Evolutionary conservation across 2,888 invertebrate species (phyloP).

Genomic region (Catocala nupta): DNA sequence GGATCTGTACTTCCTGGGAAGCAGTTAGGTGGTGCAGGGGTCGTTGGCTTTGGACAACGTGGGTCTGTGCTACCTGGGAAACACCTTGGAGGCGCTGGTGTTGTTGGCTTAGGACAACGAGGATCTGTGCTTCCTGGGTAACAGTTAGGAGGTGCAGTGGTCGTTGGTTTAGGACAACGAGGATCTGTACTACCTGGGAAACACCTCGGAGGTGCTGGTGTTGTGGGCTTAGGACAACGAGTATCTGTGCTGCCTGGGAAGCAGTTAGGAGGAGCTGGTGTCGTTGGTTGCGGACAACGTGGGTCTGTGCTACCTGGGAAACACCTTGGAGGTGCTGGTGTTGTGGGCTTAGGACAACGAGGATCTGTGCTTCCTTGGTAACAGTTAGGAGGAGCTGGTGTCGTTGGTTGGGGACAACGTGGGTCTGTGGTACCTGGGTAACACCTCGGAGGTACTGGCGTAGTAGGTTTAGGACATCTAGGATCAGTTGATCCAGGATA

Average conservation of each 20-base stretch:
- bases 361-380: slow-evolving; percentile 63
- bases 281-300: slow-evolving; percentile 55
- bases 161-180: slow-evolving; percentile 56
- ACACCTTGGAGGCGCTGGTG: slow-evolving; percentile 32
- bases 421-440: slow-evolving; percentile 52
- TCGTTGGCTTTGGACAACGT: no score
- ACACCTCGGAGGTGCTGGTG: slow-evolving; percentile 16
- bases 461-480: slow-evolving; percentile 51
- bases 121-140: slow-evolving; percentile 53
- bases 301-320: slow-evolving; percentile 62
- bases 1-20: no score
- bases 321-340: slow-evolving; percentile 54
- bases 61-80: slow-evolving; percentile 52
- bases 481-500: slow-evolving; percentile 58
- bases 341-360: slow-evolving; percentile 54
- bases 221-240: slow-evolving; percentile 16
- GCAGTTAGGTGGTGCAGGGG: no score
- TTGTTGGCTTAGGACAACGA: slow-evolving; percentile 55
- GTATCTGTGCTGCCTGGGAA: slow-evolving; percentile 18
- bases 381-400: slow-evolving; percentile 52
- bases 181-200: slow-evolving; percentile 66
- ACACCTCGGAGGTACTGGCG: slow-evolving; percentile 46
- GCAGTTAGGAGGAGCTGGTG: slow-evolving; percentile 16
- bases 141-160: slow-evolving; percentile 38
- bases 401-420: slow-evolving; percentile 61